Evolutionary conservation across 2,888 invertebrate genomes (phyloP).

Genomic region (Drosophila recens): DNA sequence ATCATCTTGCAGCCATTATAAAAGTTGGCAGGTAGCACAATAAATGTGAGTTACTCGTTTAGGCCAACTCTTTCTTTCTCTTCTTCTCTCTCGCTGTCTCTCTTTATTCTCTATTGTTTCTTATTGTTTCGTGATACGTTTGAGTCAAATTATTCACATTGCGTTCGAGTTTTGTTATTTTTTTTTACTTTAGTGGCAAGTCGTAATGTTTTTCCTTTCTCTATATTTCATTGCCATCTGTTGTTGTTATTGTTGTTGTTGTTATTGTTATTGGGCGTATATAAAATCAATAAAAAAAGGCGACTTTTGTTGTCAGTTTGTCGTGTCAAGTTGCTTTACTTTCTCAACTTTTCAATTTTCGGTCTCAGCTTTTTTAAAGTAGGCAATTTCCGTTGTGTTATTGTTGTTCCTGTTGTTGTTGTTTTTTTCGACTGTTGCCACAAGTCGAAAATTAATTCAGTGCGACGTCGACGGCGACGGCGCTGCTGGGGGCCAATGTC

Average conservation of each 20-base stretch:
- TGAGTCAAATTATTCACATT: conserved; percentile 78
- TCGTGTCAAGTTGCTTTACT: conserved; percentile 17
- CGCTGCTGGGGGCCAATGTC: conserved; percentile 40
- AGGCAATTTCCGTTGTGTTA: conserved; percentile 30
- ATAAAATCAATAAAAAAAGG: conserved; percentile 75
- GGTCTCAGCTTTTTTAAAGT: conserved; percentile 31
- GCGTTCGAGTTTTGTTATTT: conserved; percentile 60
- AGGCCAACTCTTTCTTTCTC: conserved; percentile 20
- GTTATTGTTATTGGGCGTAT: conserved; percentile 40
- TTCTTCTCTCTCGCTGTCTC: not conserved
- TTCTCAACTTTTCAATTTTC: conserved; percentile 31
- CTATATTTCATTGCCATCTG: conserved; percentile 52
- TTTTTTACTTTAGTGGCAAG: conserved; percentile 33
- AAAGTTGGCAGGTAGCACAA: not conserved
- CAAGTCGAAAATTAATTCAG: conserved; percentile 67
- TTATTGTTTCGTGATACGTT: conserved; percentile 66
- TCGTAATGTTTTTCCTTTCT: conserved; percentile 38
- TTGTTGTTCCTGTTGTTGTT: conserved; percentile 23
- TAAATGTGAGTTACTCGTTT: conserved; percentile 36
- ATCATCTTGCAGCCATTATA: conserved; percentile 18
- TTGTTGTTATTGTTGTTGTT: conserved; percentile 18
- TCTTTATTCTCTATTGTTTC: conserved; percentile 15
- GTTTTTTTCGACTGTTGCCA: conserved; percentile 28
- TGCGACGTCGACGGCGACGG: conserved; percentile 58
- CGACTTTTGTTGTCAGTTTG: conserved; percentile 45